Percentiles rank a stretch among this genome's conserved stretches.
Evolutionary conservation across 2,797 vertebrate genomes (phyloP).

Genomic region (Muscicapa comitata): DNA sequence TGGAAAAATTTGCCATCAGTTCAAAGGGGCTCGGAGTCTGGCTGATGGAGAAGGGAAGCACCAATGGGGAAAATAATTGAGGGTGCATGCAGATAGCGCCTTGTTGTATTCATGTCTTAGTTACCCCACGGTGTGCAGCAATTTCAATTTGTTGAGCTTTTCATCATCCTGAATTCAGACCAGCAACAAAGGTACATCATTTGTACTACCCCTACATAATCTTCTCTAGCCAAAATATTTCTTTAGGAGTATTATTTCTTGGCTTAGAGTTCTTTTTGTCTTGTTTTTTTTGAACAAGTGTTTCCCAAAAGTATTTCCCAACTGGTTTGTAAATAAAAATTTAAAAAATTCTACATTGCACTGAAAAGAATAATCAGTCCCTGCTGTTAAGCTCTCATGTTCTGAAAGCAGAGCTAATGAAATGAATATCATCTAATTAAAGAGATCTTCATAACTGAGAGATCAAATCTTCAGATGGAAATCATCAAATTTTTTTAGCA

Average conservation of each 20-base stretch:
- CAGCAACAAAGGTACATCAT: not conserved
- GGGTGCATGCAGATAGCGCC: not conserved
- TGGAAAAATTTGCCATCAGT: not conserved
- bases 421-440: conserved; percentile 53
- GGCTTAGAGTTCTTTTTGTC: conserved; percentile 53
- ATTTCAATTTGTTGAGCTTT: not conserved
- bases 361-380: conserved; percentile 44
- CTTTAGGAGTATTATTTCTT: conserved; percentile 44
- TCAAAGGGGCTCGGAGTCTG: not conserved
- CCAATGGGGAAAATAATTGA: not conserved
- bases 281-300: conserved; percentile 74
- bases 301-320: conserved; percentile 75
- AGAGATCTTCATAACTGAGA: not conserved
- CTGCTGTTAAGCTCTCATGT: conserved; percentile 21
- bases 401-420: conserved; percentile 52
- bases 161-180: not conserved
- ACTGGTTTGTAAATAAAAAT: not conserved
- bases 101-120: fast-evolving
- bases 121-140: not conserved
- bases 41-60: not conserved
- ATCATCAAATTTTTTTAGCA: not conserved
- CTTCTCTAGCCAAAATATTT: conserved; percentile 44
- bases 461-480: conserved; percentile 29
- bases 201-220: not conserved
- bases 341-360: not conserved